A percentile compares a stretch with the other conserved stretches of the same genome.
Conservation (phyloP, 2,113 vertebrate genomes). For the Muscicapa adusta region DNA sequence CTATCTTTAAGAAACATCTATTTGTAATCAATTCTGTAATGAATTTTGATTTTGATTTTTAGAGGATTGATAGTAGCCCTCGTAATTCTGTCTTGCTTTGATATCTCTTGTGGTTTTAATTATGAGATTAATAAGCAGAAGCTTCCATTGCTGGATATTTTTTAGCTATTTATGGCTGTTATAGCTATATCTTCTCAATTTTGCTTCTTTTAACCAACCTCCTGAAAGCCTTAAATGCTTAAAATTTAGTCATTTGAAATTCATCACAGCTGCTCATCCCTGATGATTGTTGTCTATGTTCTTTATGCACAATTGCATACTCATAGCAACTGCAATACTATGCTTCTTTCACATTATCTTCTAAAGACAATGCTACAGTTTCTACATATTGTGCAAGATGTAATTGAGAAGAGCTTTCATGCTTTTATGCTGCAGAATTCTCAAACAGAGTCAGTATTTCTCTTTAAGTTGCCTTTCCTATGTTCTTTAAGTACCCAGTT, state of each 20-base stretch:
- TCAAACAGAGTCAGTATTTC: neutral
- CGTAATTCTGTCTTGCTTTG: neutral
- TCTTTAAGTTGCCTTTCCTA: neutral
- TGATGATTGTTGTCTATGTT: neutral
- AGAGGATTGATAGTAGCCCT: neutral
- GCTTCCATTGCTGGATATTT: neutral
- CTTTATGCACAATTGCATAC: neutral
- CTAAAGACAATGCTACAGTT: neutral
- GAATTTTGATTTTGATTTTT: neutral
- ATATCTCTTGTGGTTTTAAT: neutral
- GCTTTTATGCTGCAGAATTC: neutral
- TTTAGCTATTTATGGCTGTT: neutral
- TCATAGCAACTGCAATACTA: neutral
- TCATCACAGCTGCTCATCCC: neutral
- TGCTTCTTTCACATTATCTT: neutral
- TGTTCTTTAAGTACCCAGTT: neutral
- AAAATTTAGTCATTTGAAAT: constrained; percentile 6
- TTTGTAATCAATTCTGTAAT: neutral
- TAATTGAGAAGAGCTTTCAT: neutral
- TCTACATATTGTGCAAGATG: neutral
- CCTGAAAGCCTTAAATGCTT: neutral
- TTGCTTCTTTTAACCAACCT: neutral
- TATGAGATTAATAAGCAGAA: neutral
- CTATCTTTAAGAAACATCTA: neutral
- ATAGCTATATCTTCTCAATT: neutral